Percentiles rank a stretch among this genome's conserved stretches.
Conservation (phyloP, 64 coral and sea anemone species). For the Astreopora myriophthalma region DNA sequence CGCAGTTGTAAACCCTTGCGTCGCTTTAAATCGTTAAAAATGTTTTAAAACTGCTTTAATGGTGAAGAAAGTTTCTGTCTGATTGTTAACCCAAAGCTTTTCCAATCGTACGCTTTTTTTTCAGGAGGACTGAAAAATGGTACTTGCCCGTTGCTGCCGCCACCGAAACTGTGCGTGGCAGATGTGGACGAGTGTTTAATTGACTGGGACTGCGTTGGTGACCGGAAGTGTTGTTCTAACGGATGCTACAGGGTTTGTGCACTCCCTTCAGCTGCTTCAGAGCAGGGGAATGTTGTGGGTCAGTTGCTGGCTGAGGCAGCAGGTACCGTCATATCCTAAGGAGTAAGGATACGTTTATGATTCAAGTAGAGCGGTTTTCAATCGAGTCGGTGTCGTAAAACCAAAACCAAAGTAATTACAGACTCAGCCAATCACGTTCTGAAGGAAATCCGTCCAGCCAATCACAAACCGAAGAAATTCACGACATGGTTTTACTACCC, state of each 20-base stretch:
- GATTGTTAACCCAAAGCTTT: too few species aligned
- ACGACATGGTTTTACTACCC: too few species aligned
- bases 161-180: not conserved
- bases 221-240: slow-evolving; percentile 67
- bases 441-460: too few species aligned
- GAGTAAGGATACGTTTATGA: too few species aligned
- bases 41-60: not conserved
- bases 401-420: too few species aligned
- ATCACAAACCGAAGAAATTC: too few species aligned
- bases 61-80: too few species aligned
- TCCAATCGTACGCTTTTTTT: not conserved
- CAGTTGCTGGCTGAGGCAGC: not conserved
- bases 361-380: too few species aligned
- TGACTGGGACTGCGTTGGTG: slow-evolving; percentile 52
- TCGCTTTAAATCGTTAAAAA: too few species aligned
- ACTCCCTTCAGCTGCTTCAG: not conserved
- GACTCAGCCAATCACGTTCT: too few species aligned
- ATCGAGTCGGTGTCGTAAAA: too few species aligned
- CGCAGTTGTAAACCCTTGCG: too few species aligned
- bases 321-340: not conserved
- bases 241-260: slow-evolving; percentile 34
- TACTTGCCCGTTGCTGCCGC: slow-evolving; percentile 12
- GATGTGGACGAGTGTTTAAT: slow-evolving; percentile 44
- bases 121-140: slow-evolving; percentile 38
- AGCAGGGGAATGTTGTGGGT: not conserved